Evolutionary conservation across 2,113 vertebrate genomes (phyloP).

Genomic region (Cyphomyrus discorhynchus): DNA sequence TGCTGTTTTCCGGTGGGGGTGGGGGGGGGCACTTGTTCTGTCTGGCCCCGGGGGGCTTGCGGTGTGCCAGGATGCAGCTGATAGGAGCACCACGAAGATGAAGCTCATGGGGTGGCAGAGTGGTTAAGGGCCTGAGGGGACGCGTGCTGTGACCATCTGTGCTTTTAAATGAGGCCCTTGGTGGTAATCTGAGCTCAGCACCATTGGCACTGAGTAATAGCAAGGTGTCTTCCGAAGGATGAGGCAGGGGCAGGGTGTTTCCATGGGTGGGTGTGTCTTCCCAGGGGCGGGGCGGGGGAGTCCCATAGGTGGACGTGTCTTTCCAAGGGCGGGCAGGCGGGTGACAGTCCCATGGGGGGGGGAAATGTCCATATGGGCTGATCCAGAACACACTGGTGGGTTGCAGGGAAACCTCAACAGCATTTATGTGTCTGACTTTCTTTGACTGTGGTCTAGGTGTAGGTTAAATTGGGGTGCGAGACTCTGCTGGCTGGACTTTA

Average conservation of each 20-base stretch:
- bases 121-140: background rate
- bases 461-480: background rate
- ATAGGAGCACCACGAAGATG: background rate
- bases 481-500: background rate
- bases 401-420: background rate
- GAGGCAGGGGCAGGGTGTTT: background rate
- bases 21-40: background rate
- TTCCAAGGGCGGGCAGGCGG: too few species aligned
- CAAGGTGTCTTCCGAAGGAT: background rate
- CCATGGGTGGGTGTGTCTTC: background rate
- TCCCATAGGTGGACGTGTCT: too few species aligned
- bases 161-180: background rate
- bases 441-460: background rate
- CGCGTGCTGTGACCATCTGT: background rate
- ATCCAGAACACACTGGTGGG: background rate
- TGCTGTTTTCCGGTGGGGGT: background rate
- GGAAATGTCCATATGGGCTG: background rate
- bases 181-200: background rate
- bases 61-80: background rate
- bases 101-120: background rate
- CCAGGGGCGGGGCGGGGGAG: too few species aligned
- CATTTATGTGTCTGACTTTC: background rate
- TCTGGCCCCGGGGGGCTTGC: background rate
- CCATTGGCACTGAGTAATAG: background rate
- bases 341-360: background rate